A percentile compares a stretch with the other conserved stretches of the same genome.
phyloP scores from a whole-genome alignment of 2,797 vertebrate species.

The Bovichtus variegatus region DNA sequence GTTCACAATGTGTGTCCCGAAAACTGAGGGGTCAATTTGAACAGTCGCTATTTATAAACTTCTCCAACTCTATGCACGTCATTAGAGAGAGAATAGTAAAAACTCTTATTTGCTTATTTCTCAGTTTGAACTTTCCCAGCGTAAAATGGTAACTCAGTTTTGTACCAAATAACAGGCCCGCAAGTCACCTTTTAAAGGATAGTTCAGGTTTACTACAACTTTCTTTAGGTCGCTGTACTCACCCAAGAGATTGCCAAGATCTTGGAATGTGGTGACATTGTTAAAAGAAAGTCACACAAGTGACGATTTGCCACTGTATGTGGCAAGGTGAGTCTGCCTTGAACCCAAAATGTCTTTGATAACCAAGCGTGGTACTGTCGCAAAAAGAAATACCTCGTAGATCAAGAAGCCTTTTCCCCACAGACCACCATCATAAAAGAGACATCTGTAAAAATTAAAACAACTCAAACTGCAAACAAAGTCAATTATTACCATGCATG shows the following conservation, averaged over 20 bases:
- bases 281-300: not conserved
- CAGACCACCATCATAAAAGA: not conserved
- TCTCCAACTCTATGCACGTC: conserved; percentile 26
- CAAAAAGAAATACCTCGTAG: not conserved
- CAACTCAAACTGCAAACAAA: not conserved
- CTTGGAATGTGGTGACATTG: not conserved
- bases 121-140: not conserved
- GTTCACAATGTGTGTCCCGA: conserved; percentile 40
- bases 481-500: not conserved
- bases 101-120: not conserved
- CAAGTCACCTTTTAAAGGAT: not conserved
- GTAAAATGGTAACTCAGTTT: not conserved
- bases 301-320: not conserved
- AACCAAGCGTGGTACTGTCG: not conserved
- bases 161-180: not conserved
- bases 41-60: conserved; percentile 40
- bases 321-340: not conserved
- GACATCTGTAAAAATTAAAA: not conserved
- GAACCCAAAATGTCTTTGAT: conserved; percentile 9
- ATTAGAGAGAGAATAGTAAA: conserved; percentile 1
- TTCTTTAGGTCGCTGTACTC: not conserved
- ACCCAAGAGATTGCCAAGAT: not conserved
- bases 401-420: not conserved
- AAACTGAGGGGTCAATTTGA: conserved; percentile 35
- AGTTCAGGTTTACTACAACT: not conserved